Percentiles rank a stretch among this genome's conserved stretches.
phyloP scores from a whole-genome alignment of 1,140 invertebrate genomes.

The Zaprionus gabonicus region DNA sequence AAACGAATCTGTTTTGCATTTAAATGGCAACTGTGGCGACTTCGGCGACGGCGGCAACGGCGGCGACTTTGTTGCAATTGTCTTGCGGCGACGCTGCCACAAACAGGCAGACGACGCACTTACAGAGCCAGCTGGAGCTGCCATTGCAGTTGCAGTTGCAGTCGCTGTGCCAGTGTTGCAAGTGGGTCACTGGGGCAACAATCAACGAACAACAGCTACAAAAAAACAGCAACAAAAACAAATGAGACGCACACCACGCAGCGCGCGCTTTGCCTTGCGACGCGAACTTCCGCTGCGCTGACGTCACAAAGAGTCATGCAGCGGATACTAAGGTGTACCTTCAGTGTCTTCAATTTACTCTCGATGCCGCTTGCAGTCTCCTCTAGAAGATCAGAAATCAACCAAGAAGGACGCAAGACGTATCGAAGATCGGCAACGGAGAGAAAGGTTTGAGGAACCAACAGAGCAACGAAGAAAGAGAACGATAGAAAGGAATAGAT shows the following conservation, averaged over 20 bases:
- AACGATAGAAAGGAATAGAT: too few species aligned
- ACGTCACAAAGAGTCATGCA: background rate
- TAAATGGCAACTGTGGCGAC: slow-evolving; percentile 63
- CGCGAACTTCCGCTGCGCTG: slow-evolving; percentile 1
- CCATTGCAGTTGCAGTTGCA: slow-evolving; percentile 7
- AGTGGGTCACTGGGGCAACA: slow-evolving; percentile 74
- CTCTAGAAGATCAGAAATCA: background rate
- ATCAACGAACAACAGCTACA: slow-evolving; percentile 51
- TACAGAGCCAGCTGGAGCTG: background rate
- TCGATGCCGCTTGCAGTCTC: background rate
- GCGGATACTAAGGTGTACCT: background rate
- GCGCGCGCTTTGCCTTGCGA: background rate
- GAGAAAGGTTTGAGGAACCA: too few species aligned
- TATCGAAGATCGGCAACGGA: too few species aligned
- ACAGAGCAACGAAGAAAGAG: too few species aligned
- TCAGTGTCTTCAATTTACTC: background rate
- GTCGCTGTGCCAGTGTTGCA: slow-evolving; percentile 19
- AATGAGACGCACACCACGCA: background rate
- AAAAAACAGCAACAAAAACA: slow-evolving; percentile 47
- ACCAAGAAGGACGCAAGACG: too few species aligned
- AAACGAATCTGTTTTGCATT: slow-evolving; percentile 68
- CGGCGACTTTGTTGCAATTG: slow-evolving; percentile 64
- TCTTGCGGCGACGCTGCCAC: slow-evolving; percentile 59
- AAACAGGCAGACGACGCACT: slow-evolving; percentile 21
- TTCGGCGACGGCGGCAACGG: slow-evolving; percentile 37